Base-by-base conservation (phyloP, 2,888 invertebrate species). In the Netelia inedita region DNA sequence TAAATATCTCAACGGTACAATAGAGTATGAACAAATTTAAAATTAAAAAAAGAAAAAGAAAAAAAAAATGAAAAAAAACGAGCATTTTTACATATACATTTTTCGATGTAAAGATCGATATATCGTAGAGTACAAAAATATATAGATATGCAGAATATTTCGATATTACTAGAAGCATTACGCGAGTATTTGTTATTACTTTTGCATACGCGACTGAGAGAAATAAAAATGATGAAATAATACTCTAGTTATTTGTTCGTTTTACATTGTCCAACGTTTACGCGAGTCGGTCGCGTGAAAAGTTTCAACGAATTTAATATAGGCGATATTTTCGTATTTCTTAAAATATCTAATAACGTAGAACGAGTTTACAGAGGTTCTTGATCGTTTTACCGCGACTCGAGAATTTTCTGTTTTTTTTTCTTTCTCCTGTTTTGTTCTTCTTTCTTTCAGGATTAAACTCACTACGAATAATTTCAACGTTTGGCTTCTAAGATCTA, bases 151-250 rank as follows among this genome's bases (percentile, higher is more conserved):
- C 35, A 46, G 57, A 19, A 63, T 79, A 82, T 82, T 76, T 53
- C 65, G 73, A 61, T 85, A 82, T 84, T 71, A 82, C 69, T 80
- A 85, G 69, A 78, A 76, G 65, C 55, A 69, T 82, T 74, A 57
- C 79, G 86, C 79, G 86, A 85, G 79, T 87, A 46, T 46, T 41
- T 46, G 10, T 46, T 80, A 84, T 41, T 16, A 23, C 65, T 53
- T 72, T 23, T 74, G 21, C 16, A 59, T 73, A 19, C 10, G 9
- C 53, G 21, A 66, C 11, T 78, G 72, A 80, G 71, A 74, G 19
- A 82, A 63, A 57, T 79, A 75, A 74, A 79, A 61, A 79, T 61
- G 53, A 85, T 88, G 82, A 88, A 87, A 90, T 90, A 91, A 91
- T 90, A 91, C 89, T 91, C 89, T 21, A 69, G 55, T 85, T 63